Evolutionary conservation across 2,888 invertebrate genomes (phyloP).

Genomic region (Cyaniris semiargus): DNA sequence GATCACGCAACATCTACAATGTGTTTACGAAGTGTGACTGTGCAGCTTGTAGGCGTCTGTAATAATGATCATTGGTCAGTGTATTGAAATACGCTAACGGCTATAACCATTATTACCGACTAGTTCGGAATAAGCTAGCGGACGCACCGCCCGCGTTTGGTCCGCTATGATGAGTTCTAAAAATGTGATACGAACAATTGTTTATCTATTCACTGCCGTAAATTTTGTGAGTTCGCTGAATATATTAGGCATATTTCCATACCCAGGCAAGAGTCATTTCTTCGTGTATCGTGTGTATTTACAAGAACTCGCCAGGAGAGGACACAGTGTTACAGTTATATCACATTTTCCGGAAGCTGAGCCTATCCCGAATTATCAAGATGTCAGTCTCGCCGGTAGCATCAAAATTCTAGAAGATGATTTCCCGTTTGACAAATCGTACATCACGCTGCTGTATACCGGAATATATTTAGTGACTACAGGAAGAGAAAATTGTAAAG

Average conservation of each 20-base stretch:
- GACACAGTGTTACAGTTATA: slow-evolving; percentile 84
- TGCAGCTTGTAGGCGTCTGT: background rate
- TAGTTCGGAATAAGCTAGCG: background rate
- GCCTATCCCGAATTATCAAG: slow-evolving; percentile 78
- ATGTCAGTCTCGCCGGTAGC: slow-evolving; percentile 74
- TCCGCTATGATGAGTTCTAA: slow-evolving; percentile 1
- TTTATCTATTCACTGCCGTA: background rate
- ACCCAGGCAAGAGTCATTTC: slow-evolving; percentile 84
- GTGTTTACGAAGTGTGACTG: background rate
- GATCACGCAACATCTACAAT: background rate
- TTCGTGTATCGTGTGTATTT: slow-evolving; percentile 82
- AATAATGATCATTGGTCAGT: background rate
- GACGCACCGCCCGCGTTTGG: slow-evolving; percentile 10
- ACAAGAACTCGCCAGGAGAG: slow-evolving; percentile 79
- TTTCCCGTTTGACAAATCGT: slow-evolving; percentile 51
- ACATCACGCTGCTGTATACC: slow-evolving; percentile 46
- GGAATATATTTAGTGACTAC: slow-evolving; percentile 27
- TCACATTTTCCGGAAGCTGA: slow-evolving; percentile 81
- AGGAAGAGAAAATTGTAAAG: slow-evolving; percentile 62
- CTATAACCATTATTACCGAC: background rate
- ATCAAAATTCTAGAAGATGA: slow-evolving; percentile 43
- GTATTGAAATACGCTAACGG: background rate
- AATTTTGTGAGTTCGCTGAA: background rate
- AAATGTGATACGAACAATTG: background rate
- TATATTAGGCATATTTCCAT: slow-evolving; percentile 23